Base-by-base conservation (phyloP, 1,140 invertebrate genomes). In the Vollenhovia emeryi region DNA sequence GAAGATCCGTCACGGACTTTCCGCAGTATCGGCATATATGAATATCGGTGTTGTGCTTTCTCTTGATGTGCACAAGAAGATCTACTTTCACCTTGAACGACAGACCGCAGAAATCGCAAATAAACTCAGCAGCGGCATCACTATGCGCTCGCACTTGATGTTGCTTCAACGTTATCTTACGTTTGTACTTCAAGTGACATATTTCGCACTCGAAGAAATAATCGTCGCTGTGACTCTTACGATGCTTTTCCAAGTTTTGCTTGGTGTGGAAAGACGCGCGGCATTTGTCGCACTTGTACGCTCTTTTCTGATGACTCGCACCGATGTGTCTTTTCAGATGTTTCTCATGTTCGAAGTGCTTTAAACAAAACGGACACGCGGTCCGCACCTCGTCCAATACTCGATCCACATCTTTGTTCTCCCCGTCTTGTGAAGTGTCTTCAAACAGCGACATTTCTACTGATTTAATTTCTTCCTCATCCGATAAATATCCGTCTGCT, bases 141-240 rank as follows among this genome's bases (percentile, higher is more conserved):
- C 89, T 91, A 87, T 93, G 91, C 11, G 92, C 94, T 15, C 95
- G 93, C 0, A 95, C 90, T 55, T 94, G 94, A 84, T 95, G 95
- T 18, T 93, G 92, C 33, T 95, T 95, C 91, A 96, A 92, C 1
- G 95, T 94, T 48, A 93, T 92, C 84, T 95, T 93, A 0, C 95
- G 92, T 64, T 93, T 95, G 0, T 95, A 92, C 52, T 95, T 95
- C 75, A 94, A 91, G 64, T 95, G 94, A 76, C 95, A 95, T 1
- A 92, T 50, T 0, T 43, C 0, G 24, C 91, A 92, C 57, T 91
- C 71, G 13, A 91, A 87, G n/a, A 87, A 91, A 3, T 64, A 74
- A 40, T 85, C 57, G 9, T 60, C 86, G 7, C 79, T 71, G 52
- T 92, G 92, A 7, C 83, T 86, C 21, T 87, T 89, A 9, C 83